Evolutionary conservation across 2,113 vertebrate species (phyloP).

Genomic region (Thalassoma bifasciatum): DNA sequence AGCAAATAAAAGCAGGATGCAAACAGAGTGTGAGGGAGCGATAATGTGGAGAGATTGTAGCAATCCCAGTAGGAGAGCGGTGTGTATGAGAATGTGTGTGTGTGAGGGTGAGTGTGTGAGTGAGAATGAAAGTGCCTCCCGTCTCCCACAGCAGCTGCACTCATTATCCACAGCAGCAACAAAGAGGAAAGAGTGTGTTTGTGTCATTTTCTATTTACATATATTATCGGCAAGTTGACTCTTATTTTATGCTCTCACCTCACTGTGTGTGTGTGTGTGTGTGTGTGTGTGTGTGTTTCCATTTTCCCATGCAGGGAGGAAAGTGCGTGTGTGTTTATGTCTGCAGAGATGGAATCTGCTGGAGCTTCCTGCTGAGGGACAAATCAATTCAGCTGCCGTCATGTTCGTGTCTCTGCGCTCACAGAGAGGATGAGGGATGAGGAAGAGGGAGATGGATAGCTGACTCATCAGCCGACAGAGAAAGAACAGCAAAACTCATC

Average conservation of each 20-base stretch:
- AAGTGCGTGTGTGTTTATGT: constrained; percentile 1
- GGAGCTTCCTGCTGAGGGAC: constrained; percentile 20
- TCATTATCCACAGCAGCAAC: constrained; percentile 15
- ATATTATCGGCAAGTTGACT: constrained; percentile 20
- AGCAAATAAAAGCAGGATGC: constrained; percentile 3
- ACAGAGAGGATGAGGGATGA: constrained; percentile 19
- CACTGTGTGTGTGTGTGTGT: constrained; percentile 2
- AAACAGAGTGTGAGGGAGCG: constrained; percentile 1
- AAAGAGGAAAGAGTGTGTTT: constrained; percentile 8
- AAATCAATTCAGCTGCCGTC: constrained; percentile 24
- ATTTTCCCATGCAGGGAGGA: not conserved
- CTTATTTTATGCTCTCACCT: constrained; percentile 21
- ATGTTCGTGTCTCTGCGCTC: constrained; percentile 12
- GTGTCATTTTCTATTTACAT: constrained; percentile 24
- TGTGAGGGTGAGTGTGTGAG: not conserved
- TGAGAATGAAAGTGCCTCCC: not conserved
- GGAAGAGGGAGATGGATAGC: constrained; percentile 31
- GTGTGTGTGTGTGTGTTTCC: not conserved
- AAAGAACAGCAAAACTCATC: constrained; percentile 37
- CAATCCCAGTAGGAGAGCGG: constrained; percentile 22
- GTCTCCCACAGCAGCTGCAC: constrained; percentile 20
- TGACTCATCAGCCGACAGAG: constrained; percentile 59
- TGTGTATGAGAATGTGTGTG: not conserved
- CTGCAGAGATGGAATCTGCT: constrained; percentile 3
- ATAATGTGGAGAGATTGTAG: constrained; percentile 23